phyloP scores from a whole-genome alignment of 2,113 vertebrate genomes.

The Paramormyrops kingsleyae region DNA sequence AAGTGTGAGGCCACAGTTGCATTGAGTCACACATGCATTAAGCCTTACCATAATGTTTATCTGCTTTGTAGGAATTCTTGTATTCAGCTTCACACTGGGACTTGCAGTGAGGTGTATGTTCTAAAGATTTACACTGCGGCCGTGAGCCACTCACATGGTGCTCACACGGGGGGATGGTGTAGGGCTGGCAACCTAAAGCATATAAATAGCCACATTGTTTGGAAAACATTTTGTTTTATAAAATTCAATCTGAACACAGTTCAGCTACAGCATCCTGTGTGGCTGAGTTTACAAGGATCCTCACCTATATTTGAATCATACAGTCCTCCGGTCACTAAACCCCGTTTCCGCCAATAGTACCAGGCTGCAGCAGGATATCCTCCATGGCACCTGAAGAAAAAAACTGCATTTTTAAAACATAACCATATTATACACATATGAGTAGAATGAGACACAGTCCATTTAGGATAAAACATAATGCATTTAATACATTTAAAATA shows the following conservation, averaged over 20 bases:
- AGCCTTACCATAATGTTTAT: slow-evolving; percentile 84
- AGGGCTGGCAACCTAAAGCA: slow-evolving; percentile 77
- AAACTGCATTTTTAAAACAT: background rate
- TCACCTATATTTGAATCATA: slow-evolving; percentile 85
- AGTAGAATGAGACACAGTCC: background rate
- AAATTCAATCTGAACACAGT: background rate
- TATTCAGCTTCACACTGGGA: slow-evolving; percentile 76
- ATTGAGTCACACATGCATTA: background rate
- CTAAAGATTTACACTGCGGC: slow-evolving; percentile 78
- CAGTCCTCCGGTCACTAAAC: slow-evolving; percentile 86
- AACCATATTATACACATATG: background rate
- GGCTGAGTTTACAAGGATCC: slow-evolving; percentile 31
- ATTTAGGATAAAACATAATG: background rate
- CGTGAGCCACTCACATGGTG: slow-evolving; percentile 87
- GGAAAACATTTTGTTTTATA: background rate
- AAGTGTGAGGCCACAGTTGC: background rate
- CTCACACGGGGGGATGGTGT: slow-evolving; percentile 90
- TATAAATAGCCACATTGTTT: background rate
- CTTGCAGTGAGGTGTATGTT: slow-evolving; percentile 71
- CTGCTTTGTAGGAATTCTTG: slow-evolving; percentile 64
- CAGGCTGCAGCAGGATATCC: slow-evolving; percentile 83
- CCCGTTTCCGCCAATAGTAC: slow-evolving; percentile 76
- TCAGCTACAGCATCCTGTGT: background rate
- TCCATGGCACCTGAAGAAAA: slow-evolving; percentile 32
- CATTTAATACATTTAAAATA: background rate